Base-by-base conservation (phyloP, 2,888 invertebrate species). In the Psylliodes chrysocephalus region DNA sequence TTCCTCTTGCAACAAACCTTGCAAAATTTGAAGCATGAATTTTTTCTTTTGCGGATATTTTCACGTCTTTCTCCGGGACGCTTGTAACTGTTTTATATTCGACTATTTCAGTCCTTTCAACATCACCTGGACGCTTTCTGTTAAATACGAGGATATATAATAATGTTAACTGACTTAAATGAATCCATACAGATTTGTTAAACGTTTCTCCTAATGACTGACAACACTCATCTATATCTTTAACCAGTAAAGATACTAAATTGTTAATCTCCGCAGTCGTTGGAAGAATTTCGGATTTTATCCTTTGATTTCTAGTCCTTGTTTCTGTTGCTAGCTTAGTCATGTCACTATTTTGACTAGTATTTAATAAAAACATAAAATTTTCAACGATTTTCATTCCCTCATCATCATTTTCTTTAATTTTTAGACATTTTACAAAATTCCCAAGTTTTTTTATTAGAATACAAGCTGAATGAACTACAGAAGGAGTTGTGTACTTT, bases 1-100 rank as follows among this genome's bases (percentile, higher is more conserved):
- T 47, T 3, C 47, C 57, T 35, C 47, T 57, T 7, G 47, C 12
- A 22, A 57, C 44, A 33, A 8, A 57, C 6, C 57, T 33, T 18
- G 33, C 57, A 47, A 30, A 57, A 17, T 12, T n/a, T 15, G 18
- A n/a, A 10, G 28, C 56, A 18, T 30, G 30, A 6, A 33, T 35
- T 15, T 46, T 47, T 22, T 47, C 8, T 18, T 12, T 30, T 18
- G 18, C 8, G 1, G 30, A 14, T 15, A 57, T 5, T 1, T 35
- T 33, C 18, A 25, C 33, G 8, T 8, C n/a, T 14, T 57, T 44
- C 0, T 57, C 18, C 5, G 5, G 8, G 14, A 57, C 6, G 12
- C n/a, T 47, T 19, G 18, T 30, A 14, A 57, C 5, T 44, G 17
- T 57, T 35, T 22, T 19, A 38, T 35, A 57, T 47, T 57, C 47